Base-by-base conservation (phyloP, 2,888 invertebrate genomes). In the Drosophila recens region DNA sequence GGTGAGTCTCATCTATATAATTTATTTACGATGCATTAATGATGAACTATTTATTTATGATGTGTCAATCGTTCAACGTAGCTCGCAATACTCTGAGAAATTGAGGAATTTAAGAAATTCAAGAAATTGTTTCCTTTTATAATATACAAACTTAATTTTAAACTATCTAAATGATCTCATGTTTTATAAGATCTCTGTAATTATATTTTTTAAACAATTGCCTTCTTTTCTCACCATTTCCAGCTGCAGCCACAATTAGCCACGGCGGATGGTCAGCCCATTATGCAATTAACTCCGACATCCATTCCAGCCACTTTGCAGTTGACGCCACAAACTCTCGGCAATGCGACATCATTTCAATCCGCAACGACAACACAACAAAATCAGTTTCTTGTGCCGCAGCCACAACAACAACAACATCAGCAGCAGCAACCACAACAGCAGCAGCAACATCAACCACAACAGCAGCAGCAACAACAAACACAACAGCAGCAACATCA, bases 181-280 rank as follows among this genome's bases (percentile, higher is more conserved):
- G 3, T 10, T 3, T 10, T 11, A 2, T 23, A 10, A 11, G 11
- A 23, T 13, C 9, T 11, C 23, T 20, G 15, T n/a, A 27, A 5
- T 6, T 27, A 27, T 30, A 8, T 30, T 30, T 8, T 8, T 30
- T 8, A 30, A 30, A 48, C 30, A 6, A 48, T 34, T 6, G 1
- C 5, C 17, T 20, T 8, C 13, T 3, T 34, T 46, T 34, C 2
- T 20, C 10, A 33, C 4, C 6, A n/a, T 20, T 74, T 78, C 17
- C 59, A 90, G 90, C 79, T 93, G 6, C 92, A 92, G 74, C 92
- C 92, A 5, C 93, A 93, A 80, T 82, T 93, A 67, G 90, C 92
- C 27, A 93, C 92, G 0, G 91, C 92, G 1, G 93, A 93, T 72
- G 93, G 93, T 1, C 93, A 93, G 73, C 92, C 91, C 42, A 91